A percentile compares a stretch with the other conserved stretches of the same genome.
phyloP scores from a whole-genome alignment of 2,888 invertebrate genomes.

The Litoditis marina region DNA sequence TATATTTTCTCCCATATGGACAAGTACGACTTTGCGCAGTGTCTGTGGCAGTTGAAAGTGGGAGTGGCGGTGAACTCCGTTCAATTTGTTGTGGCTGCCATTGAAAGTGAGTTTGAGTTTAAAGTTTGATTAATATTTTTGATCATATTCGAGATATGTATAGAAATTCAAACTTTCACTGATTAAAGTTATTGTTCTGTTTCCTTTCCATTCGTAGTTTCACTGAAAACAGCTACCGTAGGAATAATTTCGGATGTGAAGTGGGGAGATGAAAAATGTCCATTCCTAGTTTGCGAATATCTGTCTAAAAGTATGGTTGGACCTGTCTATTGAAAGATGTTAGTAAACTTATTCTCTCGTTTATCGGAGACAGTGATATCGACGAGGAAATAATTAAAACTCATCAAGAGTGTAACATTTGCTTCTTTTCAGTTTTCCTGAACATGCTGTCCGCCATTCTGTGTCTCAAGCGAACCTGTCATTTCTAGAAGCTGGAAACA shows the following conservation, averaged over 20 bases:
- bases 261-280: too few relatives aligned
- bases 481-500: not conserved
- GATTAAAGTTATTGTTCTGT: too few relatives aligned
- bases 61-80: conserved; percentile 59
- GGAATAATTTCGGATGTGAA: too few relatives aligned
- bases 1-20: conserved; percentile 59
- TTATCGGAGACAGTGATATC: too few relatives aligned
- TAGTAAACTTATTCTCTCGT: too few relatives aligned
- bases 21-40: conserved; percentile 53
- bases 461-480: conserved; percentile 51
- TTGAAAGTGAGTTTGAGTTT: conserved; percentile 33
- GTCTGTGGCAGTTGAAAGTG: conserved; percentile 50
- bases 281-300: too few relatives aligned
- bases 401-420: not conserved
- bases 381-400: not conserved
- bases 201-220: too few relatives aligned
- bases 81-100: conserved; percentile 53
- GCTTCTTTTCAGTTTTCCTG: conserved; percentile 46
- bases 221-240: too few relatives aligned
- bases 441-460: conserved; percentile 51
- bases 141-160: too few relatives aligned
- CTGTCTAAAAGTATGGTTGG: not conserved
- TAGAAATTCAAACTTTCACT: too few relatives aligned
- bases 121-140: not conserved
- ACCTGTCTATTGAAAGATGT: too few relatives aligned